phyloP scores from a whole-genome alignment of 2,113 vertebrate species.

The Erythrolamprus reginae region DNA sequence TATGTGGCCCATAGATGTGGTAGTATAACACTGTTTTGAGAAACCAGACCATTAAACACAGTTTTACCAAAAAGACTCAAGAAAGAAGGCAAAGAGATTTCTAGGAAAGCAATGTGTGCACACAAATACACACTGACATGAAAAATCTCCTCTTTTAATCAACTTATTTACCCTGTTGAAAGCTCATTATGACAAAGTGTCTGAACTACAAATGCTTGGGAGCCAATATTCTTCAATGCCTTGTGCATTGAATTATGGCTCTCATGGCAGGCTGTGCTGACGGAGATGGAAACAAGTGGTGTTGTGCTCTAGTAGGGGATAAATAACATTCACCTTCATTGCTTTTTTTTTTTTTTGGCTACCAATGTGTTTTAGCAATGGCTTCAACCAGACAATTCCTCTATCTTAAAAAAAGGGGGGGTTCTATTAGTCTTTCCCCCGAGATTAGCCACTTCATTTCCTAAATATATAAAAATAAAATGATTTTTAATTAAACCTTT shows the following conservation, averaged over 20 bases:
- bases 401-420: slow-evolving; percentile 41
- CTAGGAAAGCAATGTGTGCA: slow-evolving; percentile 28
- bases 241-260: slow-evolving; percentile 55
- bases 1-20: background rate
- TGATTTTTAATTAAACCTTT: slow-evolving; percentile 47
- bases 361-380: slow-evolving; percentile 30
- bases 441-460: slow-evolving; percentile 48
- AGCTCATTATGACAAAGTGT: slow-evolving; percentile 59
- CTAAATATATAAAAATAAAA: slow-evolving; percentile 43
- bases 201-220: slow-evolving; percentile 42
- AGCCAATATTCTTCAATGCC: slow-evolving; percentile 50
- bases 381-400: slow-evolving; percentile 27
- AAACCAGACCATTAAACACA: background rate
- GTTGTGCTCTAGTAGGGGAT: slow-evolving; percentile 54
- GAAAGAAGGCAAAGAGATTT: slow-evolving; percentile 23
- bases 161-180: slow-evolving; percentile 60
- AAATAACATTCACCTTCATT: slow-evolving; percentile 54
- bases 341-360: slow-evolving; percentile 30
- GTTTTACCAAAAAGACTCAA: background rate
- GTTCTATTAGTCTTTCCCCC: slow-evolving; percentile 20
- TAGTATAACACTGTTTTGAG: background rate
- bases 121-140: slow-evolving; percentile 31
- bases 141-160: slow-evolving; percentile 61
- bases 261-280: slow-evolving; percentile 45
- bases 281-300: slow-evolving; percentile 55